Evolutionary conservation across 1,140 invertebrate genomes (phyloP).

Genomic region (Carcinoscorpius rotundicauda): DNA sequence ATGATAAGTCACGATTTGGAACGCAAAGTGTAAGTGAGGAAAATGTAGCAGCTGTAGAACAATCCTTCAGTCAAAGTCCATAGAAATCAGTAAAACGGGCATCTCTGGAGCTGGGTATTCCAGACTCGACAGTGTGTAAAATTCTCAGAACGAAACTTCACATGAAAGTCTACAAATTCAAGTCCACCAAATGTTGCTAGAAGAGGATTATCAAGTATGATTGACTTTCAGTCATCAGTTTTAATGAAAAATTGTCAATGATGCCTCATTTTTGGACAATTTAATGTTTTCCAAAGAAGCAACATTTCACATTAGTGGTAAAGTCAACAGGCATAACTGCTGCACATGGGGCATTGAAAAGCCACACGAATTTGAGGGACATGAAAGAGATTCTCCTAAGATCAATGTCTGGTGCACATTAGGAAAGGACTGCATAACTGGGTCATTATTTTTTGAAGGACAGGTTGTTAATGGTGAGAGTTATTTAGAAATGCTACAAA

Average conservation of each 20-base stretch:
- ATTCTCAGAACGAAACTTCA: constrained; percentile 5
- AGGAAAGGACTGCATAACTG: not conserved
- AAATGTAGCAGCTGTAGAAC: constrained; percentile 2
- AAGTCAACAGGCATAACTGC: constrained; percentile 9
- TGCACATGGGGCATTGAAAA: constrained; percentile 9
- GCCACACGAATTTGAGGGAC: constrained; percentile 1
- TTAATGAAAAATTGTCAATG: too few species aligned
- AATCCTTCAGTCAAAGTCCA: constrained; percentile 2
- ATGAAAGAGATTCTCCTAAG: constrained; percentile 7
- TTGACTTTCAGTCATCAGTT: too few species aligned
- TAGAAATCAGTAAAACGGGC: constrained; percentile 3
- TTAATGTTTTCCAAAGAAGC: constrained; percentile 12
- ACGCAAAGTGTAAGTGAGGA: constrained; percentile 1
- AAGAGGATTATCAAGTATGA: too few species aligned
- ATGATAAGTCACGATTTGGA: constrained; percentile 1
- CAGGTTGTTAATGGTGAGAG: too few species aligned
- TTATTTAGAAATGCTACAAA: too few species aligned
- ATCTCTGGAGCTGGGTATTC: constrained; percentile 8
- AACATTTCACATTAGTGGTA: constrained; percentile 8
- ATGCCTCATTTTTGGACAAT: not conserved
- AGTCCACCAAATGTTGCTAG: too few species aligned
- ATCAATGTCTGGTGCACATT: constrained; percentile 13
- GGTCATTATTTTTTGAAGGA: too few species aligned
- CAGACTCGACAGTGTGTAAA: constrained; percentile 7
- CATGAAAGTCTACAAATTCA: constrained; percentile 6